Base-by-base conservation (phyloP, 2,888 invertebrate species). In the Gastracanthus pulcherrimus region DNA sequence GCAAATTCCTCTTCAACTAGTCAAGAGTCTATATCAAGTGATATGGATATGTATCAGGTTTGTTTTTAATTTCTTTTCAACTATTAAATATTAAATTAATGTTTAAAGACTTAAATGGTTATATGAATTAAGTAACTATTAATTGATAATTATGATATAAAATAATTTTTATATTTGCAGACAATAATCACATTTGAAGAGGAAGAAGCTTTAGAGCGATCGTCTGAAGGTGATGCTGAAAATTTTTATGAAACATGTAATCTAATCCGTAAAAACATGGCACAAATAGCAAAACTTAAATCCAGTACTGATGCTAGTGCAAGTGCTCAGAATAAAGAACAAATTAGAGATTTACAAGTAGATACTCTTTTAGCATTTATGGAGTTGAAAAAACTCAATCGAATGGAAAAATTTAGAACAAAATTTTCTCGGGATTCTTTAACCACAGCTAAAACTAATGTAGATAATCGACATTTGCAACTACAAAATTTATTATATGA, bases 401-500 rank as follows among this genome's bases (percentile, higher is more conserved):
- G 98, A 26, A 93, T 98, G 87, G 97, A 98, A 88, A 98, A 98
- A 92, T 95, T 98, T 70, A 94, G 97, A 2, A 96, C 97, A 48
- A 95, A 97, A 87, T 94, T 95, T 82, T 95, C 96, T 0, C 93
- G 97, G 71, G 98, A 98, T 91, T 94, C 94, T 16, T 93, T 98
- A 5, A 95, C 95, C 86, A 94, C 95, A 86, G 97, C 97, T 84
- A 98, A 98, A 90, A 95, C 96, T 87, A 95, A 96, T 85, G 97
- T 98, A 0, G 98, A 99, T 89, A 96, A 96, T 76, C 96, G 97
- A 86, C 96, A 98, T 89, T 92, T 99, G 71, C 96, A 97, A 86
- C 93, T 98, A 76, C 98, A 99, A 92, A 99, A 99, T 92, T 93
- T 99, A 71, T 92, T 98, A 5, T 99, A 99, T 91, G 99, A 99